Base-by-base conservation (phyloP, 2,113 vertebrate genomes). In the Ibidorhyncha struthersii region DNA sequence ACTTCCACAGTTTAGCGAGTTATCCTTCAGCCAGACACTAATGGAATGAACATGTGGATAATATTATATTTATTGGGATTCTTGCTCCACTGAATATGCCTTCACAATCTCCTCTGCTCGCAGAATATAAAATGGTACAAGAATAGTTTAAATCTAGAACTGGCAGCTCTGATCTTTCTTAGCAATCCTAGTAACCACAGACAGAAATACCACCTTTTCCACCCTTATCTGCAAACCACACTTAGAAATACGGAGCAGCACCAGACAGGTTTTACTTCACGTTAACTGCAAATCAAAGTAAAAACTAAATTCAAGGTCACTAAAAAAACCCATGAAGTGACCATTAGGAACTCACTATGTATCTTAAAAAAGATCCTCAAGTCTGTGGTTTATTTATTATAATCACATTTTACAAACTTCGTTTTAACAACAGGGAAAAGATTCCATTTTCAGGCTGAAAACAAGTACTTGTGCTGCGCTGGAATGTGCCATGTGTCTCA, bases 401-500 rank as follows among this genome's bases (percentile, higher is more conserved):
- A 88, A 96, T 86, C 78, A 47, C 12, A 63, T 95, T 89, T 93
- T 84, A 67, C 81, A 95, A 91, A 92, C 32, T 50, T 78, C 56
- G 61, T 86, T 95, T 97, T 86, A 96, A 91, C 86, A 92, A 16
- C 40, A 40, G 86, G 87, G 89, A 82, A 94, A 92, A 49, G 14
- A 90, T 77, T 91, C 82, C 23, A 21, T 81, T 94, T 98, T 83
- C 82, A 97, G 85, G 82, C 95, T 96, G 82, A 94, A 97, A 95
- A 93, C 86, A 93, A 95, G 94, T 79, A 63, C 91, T 97, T 89
- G 96, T 93, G 95, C 95, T 96, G 74, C 89, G 82, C 84, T 14
- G 81, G 95, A 93, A 97, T 92, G 91, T 82, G 92, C 82, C 65
- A 56, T 81, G 82, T 74, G 65, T 69, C 69, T 92, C 65, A 20